Percentiles rank a stretch among this genome's conserved stretches.
Evolutionary conservation across 2,113 vertebrate species (phyloP).

Genomic region (Sturnus vulgaris): DNA sequence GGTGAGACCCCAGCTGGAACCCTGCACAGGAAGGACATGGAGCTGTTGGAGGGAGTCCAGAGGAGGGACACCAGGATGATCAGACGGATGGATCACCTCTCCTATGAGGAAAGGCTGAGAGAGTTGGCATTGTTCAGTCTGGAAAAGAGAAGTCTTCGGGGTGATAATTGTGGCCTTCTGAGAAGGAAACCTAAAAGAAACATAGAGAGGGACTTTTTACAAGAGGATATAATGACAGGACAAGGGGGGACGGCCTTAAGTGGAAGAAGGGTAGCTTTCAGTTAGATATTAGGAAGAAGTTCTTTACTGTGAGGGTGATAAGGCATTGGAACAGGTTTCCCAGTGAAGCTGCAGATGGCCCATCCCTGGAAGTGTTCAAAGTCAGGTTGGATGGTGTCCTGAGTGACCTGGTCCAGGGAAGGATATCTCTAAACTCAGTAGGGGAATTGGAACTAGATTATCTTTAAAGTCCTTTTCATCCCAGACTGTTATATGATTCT

Average conservation of each 20-base stretch:
- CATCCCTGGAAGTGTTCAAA: neutral
- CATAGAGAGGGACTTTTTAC: neutral
- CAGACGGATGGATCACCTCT: fast-evolving
- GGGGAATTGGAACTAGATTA: neutral
- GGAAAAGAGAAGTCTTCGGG: neutral
- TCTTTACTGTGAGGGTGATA: neutral
- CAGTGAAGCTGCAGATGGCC: neutral
- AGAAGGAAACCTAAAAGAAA: neutral
- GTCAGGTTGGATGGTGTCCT: neutral
- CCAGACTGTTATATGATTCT: neutral
- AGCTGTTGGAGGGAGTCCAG: fast-evolving
- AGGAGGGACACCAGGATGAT: fast-evolving
- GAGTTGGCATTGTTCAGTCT: neutral
- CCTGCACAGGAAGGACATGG: neutral
- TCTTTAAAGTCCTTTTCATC: neutral
- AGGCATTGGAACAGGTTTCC: neutral
- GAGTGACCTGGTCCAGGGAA: neutral
- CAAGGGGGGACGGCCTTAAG: neutral
- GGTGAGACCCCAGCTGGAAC: neutral
- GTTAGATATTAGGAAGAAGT: neutral
- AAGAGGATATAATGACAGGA: too few relatives aligned
- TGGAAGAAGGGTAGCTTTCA: neutral
- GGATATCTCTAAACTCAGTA: neutral
- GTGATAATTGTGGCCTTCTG: neutral
- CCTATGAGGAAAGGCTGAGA: neutral